Percentiles rank a stretch among this genome's conserved stretches.
phyloP scores from a whole-genome alignment of 2,888 invertebrate species.

The Homarus gammarus region DNA sequence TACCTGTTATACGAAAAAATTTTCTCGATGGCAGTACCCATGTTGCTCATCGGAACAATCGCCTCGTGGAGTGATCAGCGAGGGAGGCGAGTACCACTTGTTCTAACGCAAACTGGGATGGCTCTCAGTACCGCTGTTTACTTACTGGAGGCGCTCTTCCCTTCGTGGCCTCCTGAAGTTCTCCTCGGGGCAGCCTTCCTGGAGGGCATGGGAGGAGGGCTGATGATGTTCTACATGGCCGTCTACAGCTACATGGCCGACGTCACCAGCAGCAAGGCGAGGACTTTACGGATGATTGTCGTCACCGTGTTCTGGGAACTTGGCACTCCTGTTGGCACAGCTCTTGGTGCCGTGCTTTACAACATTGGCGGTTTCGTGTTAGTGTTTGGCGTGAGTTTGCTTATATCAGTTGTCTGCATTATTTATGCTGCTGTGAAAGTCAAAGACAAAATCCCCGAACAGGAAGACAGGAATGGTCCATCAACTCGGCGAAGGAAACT shows the following conservation, averaged over 20 bases:
- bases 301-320: neutral
- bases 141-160: constrained; percentile 12
- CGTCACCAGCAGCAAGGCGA: neutral
- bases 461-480: neutral
- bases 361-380: neutral
- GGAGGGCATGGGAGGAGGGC: constrained; percentile 3
- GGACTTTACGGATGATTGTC: neutral
- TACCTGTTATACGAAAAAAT: constrained; percentile 1
- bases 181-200: constrained; percentile 12
- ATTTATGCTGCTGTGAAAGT: neutral
- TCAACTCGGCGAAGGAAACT: neutral
- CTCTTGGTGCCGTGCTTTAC: neutral
- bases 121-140: neutral
- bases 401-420: neutral
- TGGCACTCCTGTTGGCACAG: constrained; percentile 1
- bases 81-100: neutral
- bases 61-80: constrained; percentile 27
- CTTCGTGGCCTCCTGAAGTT: constrained; percentile 29
- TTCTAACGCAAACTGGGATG: neutral
- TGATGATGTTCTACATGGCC: constrained; percentile 23
- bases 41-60: neutral
- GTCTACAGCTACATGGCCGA: constrained; percentile 37
- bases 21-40: neutral
- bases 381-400: neutral
- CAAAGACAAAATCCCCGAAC: neutral